Evolutionary conservation across 2,797 vertebrate genomes (phyloP).

Genomic region (Fundulus diaphanus): DNA sequence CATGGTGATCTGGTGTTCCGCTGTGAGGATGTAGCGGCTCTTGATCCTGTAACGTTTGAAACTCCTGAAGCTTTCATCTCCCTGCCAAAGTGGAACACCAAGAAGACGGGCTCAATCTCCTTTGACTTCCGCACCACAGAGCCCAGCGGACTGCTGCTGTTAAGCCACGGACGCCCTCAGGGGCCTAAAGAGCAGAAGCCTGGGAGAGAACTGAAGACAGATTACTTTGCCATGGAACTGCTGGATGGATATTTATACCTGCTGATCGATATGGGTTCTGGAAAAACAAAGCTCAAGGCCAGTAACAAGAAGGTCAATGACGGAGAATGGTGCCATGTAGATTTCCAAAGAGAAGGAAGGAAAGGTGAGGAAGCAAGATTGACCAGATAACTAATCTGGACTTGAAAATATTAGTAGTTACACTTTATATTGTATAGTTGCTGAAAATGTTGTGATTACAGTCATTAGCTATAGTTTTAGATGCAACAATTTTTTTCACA

Average conservation of each 20-base stretch:
- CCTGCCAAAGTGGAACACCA: conserved; percentile 90
- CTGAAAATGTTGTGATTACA: neutral
- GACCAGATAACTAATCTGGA: neutral
- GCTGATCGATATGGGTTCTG: conserved; percentile 93
- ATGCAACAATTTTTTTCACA: neutral
- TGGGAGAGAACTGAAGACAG: conserved; percentile 81
- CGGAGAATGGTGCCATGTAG: conserved; percentile 95
- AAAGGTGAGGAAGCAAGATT: conserved; percentile 82
- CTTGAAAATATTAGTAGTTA: neutral
- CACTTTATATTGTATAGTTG: neutral
- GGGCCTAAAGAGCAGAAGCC: conserved; percentile 79
- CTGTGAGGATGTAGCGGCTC: conserved; percentile 90
- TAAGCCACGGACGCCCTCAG: conserved; percentile 88
- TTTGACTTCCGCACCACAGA: conserved; percentile 95
- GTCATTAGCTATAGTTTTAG: neutral
- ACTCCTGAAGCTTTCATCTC: conserved; percentile 87
- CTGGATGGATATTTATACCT: conserved; percentile 93
- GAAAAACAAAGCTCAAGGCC: conserved; percentile 90
- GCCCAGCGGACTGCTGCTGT: conserved; percentile 90
- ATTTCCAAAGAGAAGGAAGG: conserved; percentile 93
- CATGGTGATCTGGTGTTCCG: conserved; percentile 92
- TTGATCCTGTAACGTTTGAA: conserved; percentile 92
- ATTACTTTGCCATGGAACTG: conserved; percentile 93
- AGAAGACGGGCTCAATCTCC: conserved; percentile 92
- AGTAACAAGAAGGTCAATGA: conserved; percentile 95